Evolutionary conservation across 2,797 vertebrate species (phyloP), one percentile per base, ranked within the genome.

Genomic region (Urosaurus nigricauda): DNA sequence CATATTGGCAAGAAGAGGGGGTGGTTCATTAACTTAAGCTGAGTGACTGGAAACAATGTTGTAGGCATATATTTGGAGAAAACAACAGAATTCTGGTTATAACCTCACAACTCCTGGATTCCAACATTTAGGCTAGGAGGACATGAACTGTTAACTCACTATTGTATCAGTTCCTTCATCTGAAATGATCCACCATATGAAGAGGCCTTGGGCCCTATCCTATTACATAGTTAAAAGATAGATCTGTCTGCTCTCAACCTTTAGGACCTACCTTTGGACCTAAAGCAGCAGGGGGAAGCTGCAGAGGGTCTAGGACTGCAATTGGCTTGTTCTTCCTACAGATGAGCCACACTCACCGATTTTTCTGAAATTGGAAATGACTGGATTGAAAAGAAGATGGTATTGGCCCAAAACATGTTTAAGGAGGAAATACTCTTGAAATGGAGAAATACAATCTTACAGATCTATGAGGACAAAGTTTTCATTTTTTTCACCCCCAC

Each of bases 51-150:
- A 58, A 88, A 79, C 51, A 88, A 79, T 71, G 93, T 65, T 91
- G 82, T 82, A 77, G 89, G 84, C 91, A 71, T 92, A 88, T 93
- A 90, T 93, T 91, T 87, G 86, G 26, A 94, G 89, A 90, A 94
- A 94, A 47, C 21, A 70, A 53, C 74, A 35, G 29, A 83, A 35
- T 63, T 88, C 73, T 84, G 16, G 63, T 84, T 70, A 40, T 78
- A 84, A 24, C 40, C 11, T 40, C 35, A 60, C 29, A 79, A 40
- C 17, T 88, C 80, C 80, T 89, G 53, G 80, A 90, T 87, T 73
- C 56, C 21, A 83, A 79, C 47, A 84, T 87, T 83, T 86, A 51
- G 74, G 3, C 43, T 85, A 47, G 56, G 40, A 71, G 21, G 21
- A 51, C 75, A 73, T 13, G 6, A 68, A 40, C 40, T 73, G 21